Conservation (phyloP, 2,888 invertebrate genomes). For the Punctoribates punctum region DNA sequence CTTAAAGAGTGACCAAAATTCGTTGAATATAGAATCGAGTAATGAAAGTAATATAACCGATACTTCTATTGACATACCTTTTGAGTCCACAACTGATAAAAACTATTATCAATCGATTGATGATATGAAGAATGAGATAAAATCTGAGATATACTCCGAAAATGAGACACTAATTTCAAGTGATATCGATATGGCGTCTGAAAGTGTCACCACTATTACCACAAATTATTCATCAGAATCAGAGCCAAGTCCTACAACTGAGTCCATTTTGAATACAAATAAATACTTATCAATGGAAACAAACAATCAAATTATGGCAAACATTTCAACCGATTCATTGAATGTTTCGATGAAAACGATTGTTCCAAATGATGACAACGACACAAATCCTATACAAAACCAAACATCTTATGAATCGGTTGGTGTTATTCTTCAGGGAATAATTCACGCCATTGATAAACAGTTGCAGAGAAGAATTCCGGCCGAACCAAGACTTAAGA, state of each 20-base stretch:
- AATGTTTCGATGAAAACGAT: neutral
- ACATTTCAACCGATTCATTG: too few species aligned
- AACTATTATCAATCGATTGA: neutral
- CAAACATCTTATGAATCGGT: neutral
- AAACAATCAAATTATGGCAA: too few species aligned
- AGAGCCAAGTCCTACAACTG: too few species aligned
- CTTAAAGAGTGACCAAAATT: neutral
- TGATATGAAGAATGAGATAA: neutral
- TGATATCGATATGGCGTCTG: neutral
- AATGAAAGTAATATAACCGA: neutral
- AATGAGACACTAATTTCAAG: neutral
- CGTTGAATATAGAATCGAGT: neutral
- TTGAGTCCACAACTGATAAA: neutral
- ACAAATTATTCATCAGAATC: too few species aligned
- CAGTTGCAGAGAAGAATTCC: conserved; percentile 28
- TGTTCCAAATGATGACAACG: neutral
- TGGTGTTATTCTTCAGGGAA: conserved; percentile 15
- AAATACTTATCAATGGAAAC: too few species aligned
- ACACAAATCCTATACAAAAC: neutral
- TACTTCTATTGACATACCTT: neutral
- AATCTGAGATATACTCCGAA: neutral
- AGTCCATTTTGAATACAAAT: too few species aligned
- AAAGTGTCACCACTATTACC: neutral
- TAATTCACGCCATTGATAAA: conserved; percentile 36
- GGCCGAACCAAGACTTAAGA: conserved; percentile 24